Conservation (phyloP, 2,888 invertebrate species). For the Standfussiana lucernea region DNA sequence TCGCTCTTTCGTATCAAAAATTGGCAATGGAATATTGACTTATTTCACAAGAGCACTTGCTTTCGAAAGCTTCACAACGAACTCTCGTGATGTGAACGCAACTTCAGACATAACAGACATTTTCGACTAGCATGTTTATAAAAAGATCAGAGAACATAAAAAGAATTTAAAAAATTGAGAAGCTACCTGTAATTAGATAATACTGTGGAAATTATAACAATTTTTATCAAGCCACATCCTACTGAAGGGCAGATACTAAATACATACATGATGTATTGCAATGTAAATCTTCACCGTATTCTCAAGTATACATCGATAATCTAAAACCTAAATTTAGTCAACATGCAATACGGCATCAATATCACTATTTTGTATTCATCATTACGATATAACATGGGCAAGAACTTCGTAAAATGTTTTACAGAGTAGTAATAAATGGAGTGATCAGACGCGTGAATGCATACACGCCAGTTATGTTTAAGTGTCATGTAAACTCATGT, state of each 20-base stretch:
- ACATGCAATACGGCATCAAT: conserved; percentile 6
- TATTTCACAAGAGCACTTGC: not conserved
- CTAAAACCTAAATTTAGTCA: not conserved
- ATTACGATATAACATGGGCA: conserved; percentile 21
- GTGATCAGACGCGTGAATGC: not conserved
- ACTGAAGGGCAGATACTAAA: not conserved
- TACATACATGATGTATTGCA: not conserved
- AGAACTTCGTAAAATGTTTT: not conserved
- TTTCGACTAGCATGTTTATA: conserved; percentile 8
- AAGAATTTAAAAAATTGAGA: no score
- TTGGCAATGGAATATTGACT: conserved; percentile 1
- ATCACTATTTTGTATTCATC: conserved; percentile 3
- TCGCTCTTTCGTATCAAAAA: not conserved
- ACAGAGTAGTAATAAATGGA: conserved; percentile 20
- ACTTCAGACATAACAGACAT: not conserved
- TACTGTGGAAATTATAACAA: conserved; percentile 4
- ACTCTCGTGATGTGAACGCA: not conserved
- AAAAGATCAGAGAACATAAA: not conserved
- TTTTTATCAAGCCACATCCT: not conserved
- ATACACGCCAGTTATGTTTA: no score
- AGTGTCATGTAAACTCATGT: no score
- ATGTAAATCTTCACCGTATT: not conserved
- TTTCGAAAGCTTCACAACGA: not conserved
- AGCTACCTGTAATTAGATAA: not conserved
- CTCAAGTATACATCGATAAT: not conserved